Conservation (phyloP, 2,888 invertebrate genomes). For the Chalcis sispes region DNA sequence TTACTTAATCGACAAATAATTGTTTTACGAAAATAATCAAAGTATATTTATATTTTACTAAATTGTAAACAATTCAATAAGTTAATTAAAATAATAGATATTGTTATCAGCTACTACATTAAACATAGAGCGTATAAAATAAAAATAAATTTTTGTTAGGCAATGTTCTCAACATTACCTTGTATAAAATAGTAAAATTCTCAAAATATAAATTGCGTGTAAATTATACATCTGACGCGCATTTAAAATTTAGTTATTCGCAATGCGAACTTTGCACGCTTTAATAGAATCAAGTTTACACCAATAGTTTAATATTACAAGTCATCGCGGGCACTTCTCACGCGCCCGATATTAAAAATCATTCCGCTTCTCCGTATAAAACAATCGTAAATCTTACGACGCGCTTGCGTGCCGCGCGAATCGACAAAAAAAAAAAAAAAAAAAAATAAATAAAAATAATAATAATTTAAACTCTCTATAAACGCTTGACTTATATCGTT, state of each 20-base stretch:
- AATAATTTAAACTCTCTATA: background rate
- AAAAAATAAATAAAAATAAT: background rate
- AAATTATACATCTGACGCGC: background rate
- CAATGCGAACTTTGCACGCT: no score
- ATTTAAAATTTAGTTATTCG: no score
- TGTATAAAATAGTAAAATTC: no score
- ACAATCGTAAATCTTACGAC: conserved; percentile 32
- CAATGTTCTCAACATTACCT: no score
- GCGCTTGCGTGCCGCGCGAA: background rate
- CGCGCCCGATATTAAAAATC: conserved; percentile 38
- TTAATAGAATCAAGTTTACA: background rate
- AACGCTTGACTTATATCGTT: background rate
- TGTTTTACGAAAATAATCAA: no score
- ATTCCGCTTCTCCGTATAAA: conserved; percentile 32
- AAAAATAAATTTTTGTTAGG: no score
- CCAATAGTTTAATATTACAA: background rate
- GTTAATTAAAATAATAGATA: no score
- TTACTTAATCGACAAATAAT: no score
- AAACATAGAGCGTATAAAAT: no score
- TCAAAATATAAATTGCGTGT: background rate
- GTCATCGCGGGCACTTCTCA: conserved; percentile 8
- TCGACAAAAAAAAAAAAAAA: background rate
- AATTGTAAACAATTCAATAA: no score
- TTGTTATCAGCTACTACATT: no score
- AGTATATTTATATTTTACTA: no score